Base-by-base conservation (phyloP, 2,797 vertebrate genomes). In the Fistularia commersonii region DNA sequence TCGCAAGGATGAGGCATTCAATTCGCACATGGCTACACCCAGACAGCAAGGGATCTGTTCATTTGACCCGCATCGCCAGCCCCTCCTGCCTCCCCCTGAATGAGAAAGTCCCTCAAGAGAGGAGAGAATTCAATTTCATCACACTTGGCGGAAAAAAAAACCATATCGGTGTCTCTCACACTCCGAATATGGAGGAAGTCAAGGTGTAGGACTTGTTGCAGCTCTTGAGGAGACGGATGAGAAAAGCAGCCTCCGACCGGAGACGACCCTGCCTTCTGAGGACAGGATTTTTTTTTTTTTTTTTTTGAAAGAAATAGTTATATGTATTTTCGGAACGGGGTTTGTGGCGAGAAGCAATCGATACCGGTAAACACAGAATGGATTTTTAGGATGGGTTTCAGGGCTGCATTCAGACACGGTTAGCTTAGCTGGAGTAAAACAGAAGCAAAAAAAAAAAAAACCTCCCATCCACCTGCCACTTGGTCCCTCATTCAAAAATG, bases 101-200 rank as follows among this genome's bases (percentile, higher is more conserved):
- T 63, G 60, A 67, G 63, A 66, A 60, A 51, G 53, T 8, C 56
- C 63, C 80, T 62, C 56, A 50, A 60, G 73, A 74, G 64, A 49
- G 51, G 54, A 41, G 33, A 46, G 54, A 70, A 79, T 83, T 84
- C 68, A 80, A 82, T 86, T 86, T 69, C 65, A 77, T 82, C 62
- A 44, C 57, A 73, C 43, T 43, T 61, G 57, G 64, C 59, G 64
- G 79, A 72, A 70, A 55, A 61, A 76, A 68, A 68, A 56, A 66
- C 14, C 33, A 49, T 65, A 76, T 79, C 71, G 71, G 44, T 61
- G 69, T 69, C 56, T 79, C 79, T 75, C 66, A 48, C 75, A 39
- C 77, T 63, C n/a, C 4, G 39, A 74, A 72, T 65, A 65, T 53
- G 64, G 51, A 53, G 66, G 43, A 53, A 31, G n/a, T 65, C 64